Percentiles rank a stretch among this genome's conserved stretches.
Evolutionary conservation across 1,140 invertebrate genomes (phyloP).

Genomic region (Neotoxoptera formosana): DNA sequence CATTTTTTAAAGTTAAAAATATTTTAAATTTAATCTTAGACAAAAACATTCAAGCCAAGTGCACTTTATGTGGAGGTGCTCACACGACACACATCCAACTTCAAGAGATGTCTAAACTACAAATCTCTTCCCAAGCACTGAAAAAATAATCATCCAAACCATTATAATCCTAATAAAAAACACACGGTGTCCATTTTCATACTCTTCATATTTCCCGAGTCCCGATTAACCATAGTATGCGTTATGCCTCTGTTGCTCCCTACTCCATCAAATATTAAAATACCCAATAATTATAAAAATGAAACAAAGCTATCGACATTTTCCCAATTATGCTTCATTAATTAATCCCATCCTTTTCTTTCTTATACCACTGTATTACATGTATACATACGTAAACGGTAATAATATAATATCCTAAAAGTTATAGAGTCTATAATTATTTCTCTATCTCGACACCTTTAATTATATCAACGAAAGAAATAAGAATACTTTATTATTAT

Average conservation of each 20-base stretch:
- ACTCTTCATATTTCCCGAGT: neutral
- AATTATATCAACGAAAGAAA: too few relatives aligned
- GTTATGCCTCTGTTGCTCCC: neutral
- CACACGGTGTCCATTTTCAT: neutral
- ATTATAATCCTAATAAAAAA: neutral
- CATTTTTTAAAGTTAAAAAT: constrained; percentile 2
- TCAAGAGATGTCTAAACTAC: neutral
- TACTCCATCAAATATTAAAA: too few relatives aligned
- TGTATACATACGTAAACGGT: too few relatives aligned
- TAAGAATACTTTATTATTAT: too few relatives aligned
- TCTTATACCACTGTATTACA: too few relatives aligned
- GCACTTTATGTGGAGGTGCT: neutral
- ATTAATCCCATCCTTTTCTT: too few relatives aligned
- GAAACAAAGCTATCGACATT: too few relatives aligned
- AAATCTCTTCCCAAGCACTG: neutral
- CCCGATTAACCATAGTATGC: neutral
- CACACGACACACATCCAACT: neutral
- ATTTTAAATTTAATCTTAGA: neutral
- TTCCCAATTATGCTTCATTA: too few relatives aligned
- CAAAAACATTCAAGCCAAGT: neutral
- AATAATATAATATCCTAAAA: too few relatives aligned
- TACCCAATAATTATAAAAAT: too few relatives aligned
- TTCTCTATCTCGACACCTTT: too few relatives aligned
- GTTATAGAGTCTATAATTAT: too few relatives aligned
- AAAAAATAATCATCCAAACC: neutral